A percentile compares a stretch with the other conserved stretches of the same genome.
Evolutionary conservation across 2,888 invertebrate species (phyloP).

Genomic region (Arge pagana): DNA sequence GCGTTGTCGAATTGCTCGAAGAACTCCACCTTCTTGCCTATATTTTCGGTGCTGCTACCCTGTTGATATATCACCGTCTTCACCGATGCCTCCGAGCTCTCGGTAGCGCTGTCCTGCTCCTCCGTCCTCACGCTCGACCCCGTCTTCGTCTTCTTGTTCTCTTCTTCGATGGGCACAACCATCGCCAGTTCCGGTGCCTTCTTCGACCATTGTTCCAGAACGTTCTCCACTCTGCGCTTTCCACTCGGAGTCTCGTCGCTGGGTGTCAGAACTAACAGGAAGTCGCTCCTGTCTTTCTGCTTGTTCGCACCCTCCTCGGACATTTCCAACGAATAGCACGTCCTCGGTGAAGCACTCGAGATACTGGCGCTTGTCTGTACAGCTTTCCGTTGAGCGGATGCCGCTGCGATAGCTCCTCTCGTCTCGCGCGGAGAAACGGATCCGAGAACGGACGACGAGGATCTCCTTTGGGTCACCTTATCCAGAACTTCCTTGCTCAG

Average conservation of each 20-base stretch:
- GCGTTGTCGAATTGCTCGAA: constrained; percentile 73
- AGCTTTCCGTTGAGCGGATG: constrained; percentile 45
- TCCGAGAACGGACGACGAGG: constrained; percentile 39
- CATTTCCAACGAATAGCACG: constrained; percentile 59
- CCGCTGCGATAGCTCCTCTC: constrained; percentile 55
- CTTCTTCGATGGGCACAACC: constrained; percentile 37
- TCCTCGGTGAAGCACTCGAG: constrained; percentile 54
- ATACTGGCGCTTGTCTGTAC: constrained; percentile 22
- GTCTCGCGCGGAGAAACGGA: constrained; percentile 41
- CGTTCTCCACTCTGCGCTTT: constrained; percentile 52
- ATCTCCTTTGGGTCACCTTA: constrained; percentile 62
- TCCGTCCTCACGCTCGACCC: constrained; percentile 62
- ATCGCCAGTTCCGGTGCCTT: constrained; percentile 49
- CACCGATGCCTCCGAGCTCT: constrained; percentile 72
- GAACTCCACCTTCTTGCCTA: constrained; percentile 77
- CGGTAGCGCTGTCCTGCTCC: constrained; percentile 70
- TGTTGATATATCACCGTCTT: constrained; percentile 68
- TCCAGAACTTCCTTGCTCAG: constrained; percentile 75
- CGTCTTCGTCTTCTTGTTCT: constrained; percentile 31
- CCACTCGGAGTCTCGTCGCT: constrained; percentile 43
- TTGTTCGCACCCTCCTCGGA: constrained; percentile 52
- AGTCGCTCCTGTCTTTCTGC: constrained; percentile 52
- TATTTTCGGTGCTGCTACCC: constrained; percentile 64
- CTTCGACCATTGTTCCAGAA: constrained; percentile 59
- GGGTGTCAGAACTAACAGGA: constrained; percentile 58